Evolutionary conservation across 2,888 invertebrate species (phyloP).

Genomic region (Nomada fabriciana): DNA sequence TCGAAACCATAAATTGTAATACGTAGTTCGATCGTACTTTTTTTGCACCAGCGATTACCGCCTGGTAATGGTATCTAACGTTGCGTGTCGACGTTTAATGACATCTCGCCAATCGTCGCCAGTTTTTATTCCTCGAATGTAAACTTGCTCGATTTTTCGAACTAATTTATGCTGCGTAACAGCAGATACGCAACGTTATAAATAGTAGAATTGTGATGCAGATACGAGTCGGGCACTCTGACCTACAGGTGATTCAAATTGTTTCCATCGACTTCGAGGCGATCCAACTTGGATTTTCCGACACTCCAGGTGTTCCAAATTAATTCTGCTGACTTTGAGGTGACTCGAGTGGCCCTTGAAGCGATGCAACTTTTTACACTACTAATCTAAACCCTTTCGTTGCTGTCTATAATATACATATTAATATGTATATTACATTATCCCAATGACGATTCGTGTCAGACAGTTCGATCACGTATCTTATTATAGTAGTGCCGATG

Average conservation of each 20-base stretch:
- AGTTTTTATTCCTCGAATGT: no score
- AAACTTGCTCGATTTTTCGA: no score
- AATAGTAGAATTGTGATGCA: no score
- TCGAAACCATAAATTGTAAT: neutral
- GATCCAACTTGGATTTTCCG: neutral
- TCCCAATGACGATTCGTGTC: constrained; percentile 24
- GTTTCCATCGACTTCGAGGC: no score
- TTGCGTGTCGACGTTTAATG: constrained; percentile 19
- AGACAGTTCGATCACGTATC: constrained; percentile 22
- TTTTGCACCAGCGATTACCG: neutral
- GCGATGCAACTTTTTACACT: no score
- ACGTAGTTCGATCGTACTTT: neutral
- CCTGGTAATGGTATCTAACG: neutral
- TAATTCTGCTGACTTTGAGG: neutral
- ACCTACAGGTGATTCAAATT: neutral
- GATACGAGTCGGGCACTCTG: neutral
- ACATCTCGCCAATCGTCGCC: neutral
- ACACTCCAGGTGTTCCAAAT: neutral
- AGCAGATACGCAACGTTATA: no score
- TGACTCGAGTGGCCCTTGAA: no score
- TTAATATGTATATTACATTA: no score
- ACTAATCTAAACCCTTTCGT: constrained; percentile 5
- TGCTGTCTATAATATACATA: neutral
- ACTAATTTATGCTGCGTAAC: no score
- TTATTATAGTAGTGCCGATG: constrained; percentile 29